Conservation (phyloP, 2,797 vertebrate genomes). For the Taeniopygia guttata region DNA sequence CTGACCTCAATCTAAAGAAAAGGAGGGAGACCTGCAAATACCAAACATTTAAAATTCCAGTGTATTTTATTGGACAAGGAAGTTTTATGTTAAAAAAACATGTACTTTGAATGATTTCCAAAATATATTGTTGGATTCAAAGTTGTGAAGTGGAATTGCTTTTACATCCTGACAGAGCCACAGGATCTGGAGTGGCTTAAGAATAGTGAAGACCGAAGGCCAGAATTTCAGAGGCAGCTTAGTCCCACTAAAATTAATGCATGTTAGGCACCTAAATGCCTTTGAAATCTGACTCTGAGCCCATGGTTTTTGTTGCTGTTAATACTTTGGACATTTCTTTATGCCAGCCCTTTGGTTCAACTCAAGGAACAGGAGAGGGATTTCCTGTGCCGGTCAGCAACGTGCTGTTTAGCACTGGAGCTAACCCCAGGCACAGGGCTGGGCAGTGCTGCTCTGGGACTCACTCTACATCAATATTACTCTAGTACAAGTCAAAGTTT, state of each 20-base stretch:
- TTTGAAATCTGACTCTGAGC: conserved; percentile 41
- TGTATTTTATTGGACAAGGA: conserved; percentile 18
- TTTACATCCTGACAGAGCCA: conserved; percentile 22
- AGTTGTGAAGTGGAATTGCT: conserved; percentile 34
- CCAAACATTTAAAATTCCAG: background rate
- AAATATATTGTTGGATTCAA: conserved; percentile 2
- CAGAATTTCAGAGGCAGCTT: conserved; percentile 3
- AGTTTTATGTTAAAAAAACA: background rate
- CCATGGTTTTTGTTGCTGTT: conserved; percentile 42
- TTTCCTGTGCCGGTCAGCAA: conserved; percentile 61
- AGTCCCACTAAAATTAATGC: conserved; percentile 18
- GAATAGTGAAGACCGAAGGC: background rate
- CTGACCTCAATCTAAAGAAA: background rate
- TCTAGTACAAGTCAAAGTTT: conserved; percentile 47
- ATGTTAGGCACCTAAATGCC: conserved; percentile 13
- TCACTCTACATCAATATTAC: conserved; percentile 5
- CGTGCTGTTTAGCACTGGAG: conserved; percentile 53
- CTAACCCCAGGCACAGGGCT: background rate
- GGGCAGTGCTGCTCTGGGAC: background rate
- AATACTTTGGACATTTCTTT: conserved; percentile 29
- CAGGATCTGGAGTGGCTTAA: conserved; percentile 21
- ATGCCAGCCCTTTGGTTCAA: conserved; percentile 32
- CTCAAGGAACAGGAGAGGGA: conserved; percentile 53
- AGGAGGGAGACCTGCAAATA: background rate
- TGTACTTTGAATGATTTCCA: conserved; percentile 6